Evolutionary conservation across 1,140 invertebrate species (phyloP).

Genomic region (Bombus balteatus): DNA sequence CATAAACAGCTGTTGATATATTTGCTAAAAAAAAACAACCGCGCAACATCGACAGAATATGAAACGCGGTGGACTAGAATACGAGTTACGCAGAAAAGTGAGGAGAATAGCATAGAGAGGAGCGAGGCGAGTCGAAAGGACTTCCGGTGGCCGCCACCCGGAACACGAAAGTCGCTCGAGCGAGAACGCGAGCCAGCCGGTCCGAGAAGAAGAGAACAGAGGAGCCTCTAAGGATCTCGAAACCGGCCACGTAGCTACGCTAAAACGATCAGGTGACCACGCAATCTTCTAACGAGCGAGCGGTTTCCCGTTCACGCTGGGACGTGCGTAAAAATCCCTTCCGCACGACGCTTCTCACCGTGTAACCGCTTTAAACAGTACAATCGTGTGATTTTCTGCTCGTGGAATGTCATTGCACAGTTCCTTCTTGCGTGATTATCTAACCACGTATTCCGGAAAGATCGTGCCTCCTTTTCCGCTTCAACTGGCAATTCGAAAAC

Average conservation of each 20-base stretch:
- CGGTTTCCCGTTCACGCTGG: neutral
- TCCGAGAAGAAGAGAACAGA: neutral
- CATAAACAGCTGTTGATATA: no score
- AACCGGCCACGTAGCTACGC: neutral
- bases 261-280: conserved; percentile 32
- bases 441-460: neutral
- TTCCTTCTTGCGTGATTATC: neutral
- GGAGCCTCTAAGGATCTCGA: neutral
- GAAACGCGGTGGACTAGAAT: neutral
- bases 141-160: conserved; percentile 72
- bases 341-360: neutral
- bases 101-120: conserved; percentile 36
- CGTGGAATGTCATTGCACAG: neutral
- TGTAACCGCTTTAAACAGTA: neutral
- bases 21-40: neutral
- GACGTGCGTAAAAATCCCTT: neutral
- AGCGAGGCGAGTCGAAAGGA: conserved; percentile 66
- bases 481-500: neutral
- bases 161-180: conserved; percentile 69
- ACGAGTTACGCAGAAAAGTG: conserved; percentile 12
- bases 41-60: neutral
- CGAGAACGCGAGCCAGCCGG: conserved; percentile 39
- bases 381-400: conserved; percentile 2
- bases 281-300: neutral
- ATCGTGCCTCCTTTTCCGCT: neutral